Conservation (phyloP, 64 coral and sea anemone genomes). For the Platygyra sinensis region DNA sequence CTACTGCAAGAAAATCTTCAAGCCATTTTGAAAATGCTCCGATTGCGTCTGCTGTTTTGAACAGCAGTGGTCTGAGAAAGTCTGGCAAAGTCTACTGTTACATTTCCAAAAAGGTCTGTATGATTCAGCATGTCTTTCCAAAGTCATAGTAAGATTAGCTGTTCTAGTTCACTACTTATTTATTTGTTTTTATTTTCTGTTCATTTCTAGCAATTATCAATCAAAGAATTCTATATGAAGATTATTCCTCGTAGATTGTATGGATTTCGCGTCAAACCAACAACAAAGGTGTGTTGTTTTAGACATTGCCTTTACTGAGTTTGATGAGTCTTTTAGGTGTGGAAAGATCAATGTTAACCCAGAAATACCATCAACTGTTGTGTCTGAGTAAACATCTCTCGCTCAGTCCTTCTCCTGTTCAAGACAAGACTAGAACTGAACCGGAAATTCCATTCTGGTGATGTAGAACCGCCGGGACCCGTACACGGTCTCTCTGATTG, state of each 20-base stretch:
- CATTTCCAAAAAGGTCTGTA: conserved; percentile 75
- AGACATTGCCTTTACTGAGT: not conserved
- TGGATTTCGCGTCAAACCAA: conserved; percentile 81
- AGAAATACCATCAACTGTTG: too few relatives aligned
- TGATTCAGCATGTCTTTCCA: not conserved
- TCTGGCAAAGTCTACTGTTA: conserved; percentile 87
- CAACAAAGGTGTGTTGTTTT: conserved; percentile 84
- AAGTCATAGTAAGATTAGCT: not conserved
- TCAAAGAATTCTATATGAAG: conserved; percentile 93
- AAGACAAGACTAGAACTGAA: too few relatives aligned
- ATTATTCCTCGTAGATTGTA: conserved; percentile 83
- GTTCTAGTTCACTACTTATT: not conserved
- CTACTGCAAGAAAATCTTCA: not conserved
- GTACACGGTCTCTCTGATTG: too few relatives aligned
- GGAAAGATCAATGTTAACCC: too few relatives aligned
- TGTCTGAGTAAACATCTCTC: too few relatives aligned
- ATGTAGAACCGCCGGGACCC: too few relatives aligned
- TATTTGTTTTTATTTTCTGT: not conserved
- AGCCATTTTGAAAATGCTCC: conserved; percentile 9
- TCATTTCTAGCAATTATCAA: conserved; percentile 73
- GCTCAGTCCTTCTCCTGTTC: too few relatives aligned
- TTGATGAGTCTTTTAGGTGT: too few relatives aligned
- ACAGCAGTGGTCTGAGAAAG: conserved; percentile 34
- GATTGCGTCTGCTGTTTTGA: not conserved
- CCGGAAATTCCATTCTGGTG: too few relatives aligned